Conservation (phyloP, 2,888 invertebrate species). For the Andrena trimmerana region DNA sequence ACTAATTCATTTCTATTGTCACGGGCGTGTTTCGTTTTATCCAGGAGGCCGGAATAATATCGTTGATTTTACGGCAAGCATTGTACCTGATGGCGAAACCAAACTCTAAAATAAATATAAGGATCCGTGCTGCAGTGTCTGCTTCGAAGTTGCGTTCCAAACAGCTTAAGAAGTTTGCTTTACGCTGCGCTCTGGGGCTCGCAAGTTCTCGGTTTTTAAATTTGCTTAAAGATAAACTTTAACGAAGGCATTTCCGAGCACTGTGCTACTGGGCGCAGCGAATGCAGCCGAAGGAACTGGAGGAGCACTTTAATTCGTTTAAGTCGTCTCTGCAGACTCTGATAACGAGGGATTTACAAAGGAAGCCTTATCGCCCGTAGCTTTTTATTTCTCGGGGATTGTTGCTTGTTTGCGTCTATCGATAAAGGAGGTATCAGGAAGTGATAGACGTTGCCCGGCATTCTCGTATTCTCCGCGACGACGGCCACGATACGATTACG, state of each 20-base stretch:
- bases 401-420: not conserved
- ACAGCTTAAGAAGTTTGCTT: not conserved
- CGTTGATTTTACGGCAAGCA: not conserved
- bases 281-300: slow-evolving; percentile 9
- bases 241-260: not conserved
- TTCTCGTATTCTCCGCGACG: not conserved
- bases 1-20: slow-evolving; percentile 53
- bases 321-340: not conserved
- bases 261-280: not conserved
- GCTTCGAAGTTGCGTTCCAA: not conserved
- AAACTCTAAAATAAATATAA: not conserved
- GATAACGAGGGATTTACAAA: not conserved
- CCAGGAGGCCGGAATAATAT: not conserved
- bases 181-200: not conserved
- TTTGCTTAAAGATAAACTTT: slow-evolving; percentile 1
- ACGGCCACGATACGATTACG: not conserved
- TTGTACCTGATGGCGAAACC: not conserved
- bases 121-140: not conserved
- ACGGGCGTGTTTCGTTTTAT: slow-evolving; percentile 3
- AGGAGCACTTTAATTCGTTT: slow-evolving; percentile 10
- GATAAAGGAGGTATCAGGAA: not conserved
- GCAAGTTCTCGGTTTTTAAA: slow-evolving; percentile 5
- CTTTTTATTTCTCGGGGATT: slow-evolving; percentile 5
- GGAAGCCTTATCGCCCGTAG: not conserved
- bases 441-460: too few species aligned